These are phyloP conservation scores for Salmo trutta DNA, from an alignment of 2,797 vertebrate species.

Conservation along the genomic window DNA sequence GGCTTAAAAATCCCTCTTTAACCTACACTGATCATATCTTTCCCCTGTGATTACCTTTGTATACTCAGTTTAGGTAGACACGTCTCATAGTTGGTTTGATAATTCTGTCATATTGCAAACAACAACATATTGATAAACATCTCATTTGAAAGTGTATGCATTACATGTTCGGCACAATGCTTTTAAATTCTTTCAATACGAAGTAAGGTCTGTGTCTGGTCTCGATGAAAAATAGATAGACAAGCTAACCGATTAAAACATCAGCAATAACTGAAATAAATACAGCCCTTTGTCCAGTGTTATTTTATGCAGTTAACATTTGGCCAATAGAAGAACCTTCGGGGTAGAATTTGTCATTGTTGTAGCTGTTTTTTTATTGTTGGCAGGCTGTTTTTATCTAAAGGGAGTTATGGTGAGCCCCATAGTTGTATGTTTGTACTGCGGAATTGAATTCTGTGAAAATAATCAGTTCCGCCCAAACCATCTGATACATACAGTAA, in stretches of 20 bases:
- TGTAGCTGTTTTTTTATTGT: neutral
- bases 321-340: too few relatives aligned
- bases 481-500: constrained; percentile 21
- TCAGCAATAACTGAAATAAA: neutral
- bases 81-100: neutral
- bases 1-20: too few relatives aligned
- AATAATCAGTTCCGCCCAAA: constrained; percentile 14
- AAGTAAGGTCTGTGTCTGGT: too few relatives aligned
- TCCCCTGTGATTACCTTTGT: too few relatives aligned
- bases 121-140: neutral
- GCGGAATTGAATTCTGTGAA: constrained; percentile 23
- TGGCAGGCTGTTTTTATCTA: neutral
- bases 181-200: too few relatives aligned
- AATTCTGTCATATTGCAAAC: neutral
- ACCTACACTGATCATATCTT: too few relatives aligned
- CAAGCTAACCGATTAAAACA: neutral
- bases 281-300: neutral
- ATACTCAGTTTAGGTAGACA: neutral
- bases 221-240: neutral
- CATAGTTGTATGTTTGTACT: constrained; percentile 4
- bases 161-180: neutral
- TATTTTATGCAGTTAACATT: neutral
- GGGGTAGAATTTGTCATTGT: neutral
- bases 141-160: neutral
- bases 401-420: neutral